Evolutionary conservation across 35 echinoderm and acorn worm genomes (phyloP), one percentile per base, ranked within the genome.

Genomic region (Amphiura filiformis): DNA sequence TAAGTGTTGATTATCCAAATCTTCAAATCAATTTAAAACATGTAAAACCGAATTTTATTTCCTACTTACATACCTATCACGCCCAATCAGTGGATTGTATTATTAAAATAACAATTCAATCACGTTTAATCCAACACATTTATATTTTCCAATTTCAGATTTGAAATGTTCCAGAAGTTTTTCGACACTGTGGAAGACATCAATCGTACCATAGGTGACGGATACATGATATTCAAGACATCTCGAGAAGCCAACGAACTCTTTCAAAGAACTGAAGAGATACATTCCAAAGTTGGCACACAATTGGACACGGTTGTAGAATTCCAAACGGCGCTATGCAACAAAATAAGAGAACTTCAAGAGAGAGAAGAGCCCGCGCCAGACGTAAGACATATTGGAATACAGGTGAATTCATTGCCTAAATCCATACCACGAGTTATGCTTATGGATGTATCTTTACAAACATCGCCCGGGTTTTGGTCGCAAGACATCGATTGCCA

Each of bases 191-290:
- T 70, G 9, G 61, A 70, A 70, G 61, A 70, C 61, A 70, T 70
- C 28, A 70, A 70, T 30, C 61, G 61, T 3, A 70, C 61, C 15
- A 70, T 70, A 2, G 61, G 61, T 15, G 61, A 70, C 26, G 61
- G 61, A 15, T 70, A 70, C 26, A 5, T 70, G 7, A 70, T 70
- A 15, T 70, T 70, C 61, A 70, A 70, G 28, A 70, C 61, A 3
- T 70, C 61, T 13, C 61, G 61, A 70, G 61, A 70, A 70, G 61
- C 61, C 2, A 70, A 70, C 61, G 61, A 70, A 70, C 61, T 70
- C 26, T 70, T 70, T n/a, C 61, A 70, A 70, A 70, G 61, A n/a
- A 70, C 61, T 13, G 61, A 70, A n/a, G 61, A 70, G 26, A 70
- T 70, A 5, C 61, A 70, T 70, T 70, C 61, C 15, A 70, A 70